Evolutionary conservation across 2,113 vertebrate genomes (phyloP).

Genomic region (Polypterus bichir): DNA sequence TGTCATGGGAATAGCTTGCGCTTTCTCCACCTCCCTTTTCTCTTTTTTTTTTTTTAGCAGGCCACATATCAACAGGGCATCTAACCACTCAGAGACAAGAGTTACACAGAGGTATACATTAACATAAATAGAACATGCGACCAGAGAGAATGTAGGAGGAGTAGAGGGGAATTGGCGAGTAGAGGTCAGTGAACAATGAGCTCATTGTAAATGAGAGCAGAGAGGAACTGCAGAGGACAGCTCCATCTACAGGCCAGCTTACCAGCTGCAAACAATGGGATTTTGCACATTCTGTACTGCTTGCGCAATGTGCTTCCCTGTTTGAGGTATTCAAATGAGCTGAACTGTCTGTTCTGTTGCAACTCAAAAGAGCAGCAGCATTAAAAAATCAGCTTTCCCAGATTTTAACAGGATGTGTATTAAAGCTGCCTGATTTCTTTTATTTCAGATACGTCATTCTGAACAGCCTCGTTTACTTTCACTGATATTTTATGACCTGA

Average conservation of each 20-base stretch:
- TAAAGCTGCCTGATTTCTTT: too few species aligned
- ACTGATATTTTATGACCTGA: too few species aligned
- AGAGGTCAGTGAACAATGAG: conserved; percentile 56
- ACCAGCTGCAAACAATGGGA: neutral
- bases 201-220: conserved; percentile 50
- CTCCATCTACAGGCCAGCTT: conserved; percentile 81
- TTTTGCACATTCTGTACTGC: neutral
- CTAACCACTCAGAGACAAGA: conserved; percentile 54
- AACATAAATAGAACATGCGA: conserved; percentile 67
- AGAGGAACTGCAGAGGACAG: conserved; percentile 69
- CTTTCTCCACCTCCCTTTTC: conserved; percentile 31
- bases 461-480: too few species aligned
- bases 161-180: conserved; percentile 34
- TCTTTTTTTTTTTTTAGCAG: conserved; percentile 29
- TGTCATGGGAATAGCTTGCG: conserved; percentile 61
- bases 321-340: too few species aligned
- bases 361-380: too few species aligned
- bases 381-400: too few species aligned
- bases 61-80: conserved; percentile 56
- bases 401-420: too few species aligned
- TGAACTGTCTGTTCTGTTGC: too few species aligned
- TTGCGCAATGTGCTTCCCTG: too few species aligned
- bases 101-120: conserved; percentile 57
- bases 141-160: conserved; percentile 41
- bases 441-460: too few species aligned